These are phyloP conservation scores for Terebella lapidaria DNA, from an alignment of 2,888 invertebrate species.

Conservation along the genomic window DNA sequence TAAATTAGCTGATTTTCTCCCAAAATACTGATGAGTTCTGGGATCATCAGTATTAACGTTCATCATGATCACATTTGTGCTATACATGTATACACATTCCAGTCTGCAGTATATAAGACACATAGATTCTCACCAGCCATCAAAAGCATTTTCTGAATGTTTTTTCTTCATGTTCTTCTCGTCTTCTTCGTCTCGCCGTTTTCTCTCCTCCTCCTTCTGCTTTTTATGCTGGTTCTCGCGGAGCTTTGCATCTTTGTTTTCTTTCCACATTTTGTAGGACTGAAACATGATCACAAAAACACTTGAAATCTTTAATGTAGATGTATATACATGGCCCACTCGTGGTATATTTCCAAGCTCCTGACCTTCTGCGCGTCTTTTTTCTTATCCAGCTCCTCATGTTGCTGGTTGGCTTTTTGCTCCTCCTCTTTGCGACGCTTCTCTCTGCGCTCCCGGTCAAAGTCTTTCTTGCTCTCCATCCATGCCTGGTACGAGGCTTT, in stretches of 20 bases:
- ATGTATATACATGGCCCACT: no score
- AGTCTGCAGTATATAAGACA: not conserved
- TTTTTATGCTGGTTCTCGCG: constrained; percentile 26
- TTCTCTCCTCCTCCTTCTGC: constrained; percentile 30
- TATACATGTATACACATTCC: no score
- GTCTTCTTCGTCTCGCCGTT: constrained; percentile 27
- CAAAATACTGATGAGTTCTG: no score
- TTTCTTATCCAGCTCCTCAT: constrained; percentile 3
- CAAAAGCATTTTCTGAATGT: constrained; percentile 31
- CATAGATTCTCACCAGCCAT: constrained; percentile 28
- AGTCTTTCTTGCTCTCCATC: constrained; percentile 8
- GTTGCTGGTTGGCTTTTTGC: not conserved
- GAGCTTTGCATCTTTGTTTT: constrained; percentile 31
- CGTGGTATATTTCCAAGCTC: not conserved
- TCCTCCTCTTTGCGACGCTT: constrained; percentile 1
- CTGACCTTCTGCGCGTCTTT: constrained; percentile 1
- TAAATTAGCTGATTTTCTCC: no score
- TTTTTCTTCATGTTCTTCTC: constrained; percentile 30
- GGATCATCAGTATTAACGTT: no score
- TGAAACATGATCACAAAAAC: constrained; percentile 15
- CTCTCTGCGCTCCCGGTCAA: not conserved
- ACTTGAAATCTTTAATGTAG: no score
- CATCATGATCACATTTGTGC: no score
- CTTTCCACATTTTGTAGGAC: constrained; percentile 34
- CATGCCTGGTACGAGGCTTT: constrained; percentile 27